Conservation (phyloP, 2,888 invertebrate genomes). For the Thyatira batis region DNA sequence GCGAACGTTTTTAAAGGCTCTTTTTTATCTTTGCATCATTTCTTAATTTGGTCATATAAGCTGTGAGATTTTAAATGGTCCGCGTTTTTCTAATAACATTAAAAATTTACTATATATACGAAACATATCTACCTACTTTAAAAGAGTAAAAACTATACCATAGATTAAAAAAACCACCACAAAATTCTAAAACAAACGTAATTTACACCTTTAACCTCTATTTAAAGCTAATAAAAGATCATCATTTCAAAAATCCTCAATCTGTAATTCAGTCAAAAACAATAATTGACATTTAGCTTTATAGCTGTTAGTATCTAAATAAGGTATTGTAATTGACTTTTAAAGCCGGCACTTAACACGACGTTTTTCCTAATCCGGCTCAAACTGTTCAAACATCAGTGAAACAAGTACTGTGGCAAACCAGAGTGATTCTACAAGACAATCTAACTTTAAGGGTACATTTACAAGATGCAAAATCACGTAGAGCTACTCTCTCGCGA, state of each 20-base stretch:
- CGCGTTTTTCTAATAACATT: too few species aligned
- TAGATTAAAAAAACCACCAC: too few species aligned
- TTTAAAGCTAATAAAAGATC: too few species aligned
- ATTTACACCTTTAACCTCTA: too few species aligned
- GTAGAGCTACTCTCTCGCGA: too few species aligned
- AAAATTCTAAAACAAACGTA: too few species aligned
- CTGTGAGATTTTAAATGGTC: too few species aligned
- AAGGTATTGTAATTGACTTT: not conserved
- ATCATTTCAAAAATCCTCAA: not conserved
- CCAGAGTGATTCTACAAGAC: constrained; percentile 8
- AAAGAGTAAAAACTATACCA: too few species aligned
- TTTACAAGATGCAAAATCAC: not conserved
- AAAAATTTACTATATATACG: too few species aligned
- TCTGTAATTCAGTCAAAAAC: not conserved
- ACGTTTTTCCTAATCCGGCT: constrained; percentile 1
- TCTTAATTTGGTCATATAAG: too few species aligned
- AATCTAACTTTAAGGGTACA: constrained; percentile 3
- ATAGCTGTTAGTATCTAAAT: not conserved
- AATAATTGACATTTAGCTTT: not conserved
- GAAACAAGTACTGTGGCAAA: not conserved
- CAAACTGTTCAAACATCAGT: not conserved
- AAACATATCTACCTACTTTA: too few species aligned
- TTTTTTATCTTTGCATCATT: too few species aligned
- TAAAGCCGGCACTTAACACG: not conserved
- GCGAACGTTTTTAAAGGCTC: not conserved